Base-by-base conservation (phyloP, 2,113 vertebrate genomes). In the Neolamprologus cancellatus region DNA sequence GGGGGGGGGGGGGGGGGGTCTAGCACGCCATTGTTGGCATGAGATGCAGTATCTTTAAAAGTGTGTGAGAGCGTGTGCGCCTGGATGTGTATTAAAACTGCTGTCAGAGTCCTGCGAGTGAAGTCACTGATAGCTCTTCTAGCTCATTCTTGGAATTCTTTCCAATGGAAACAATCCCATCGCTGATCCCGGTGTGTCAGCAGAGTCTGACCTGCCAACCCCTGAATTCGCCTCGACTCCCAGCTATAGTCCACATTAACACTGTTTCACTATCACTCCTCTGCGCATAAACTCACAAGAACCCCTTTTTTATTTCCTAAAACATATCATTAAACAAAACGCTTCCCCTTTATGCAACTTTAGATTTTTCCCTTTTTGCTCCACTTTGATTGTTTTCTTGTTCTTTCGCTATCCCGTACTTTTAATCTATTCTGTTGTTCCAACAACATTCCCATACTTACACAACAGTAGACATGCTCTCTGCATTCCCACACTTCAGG, bases 121-220 rank as follows among this genome's bases (percentile, higher is more conserved):
- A 94, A 95, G 96, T 94, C 96, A 95, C 94, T 95, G 95, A 96
- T 96, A 96, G 94, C 95, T 94, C 95, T 96, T 96, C 95, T 93
- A 78, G 91, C 91, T 92, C 95, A 96, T 96, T 97, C 96, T 91
- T 93, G 82, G 94, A 94, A 97, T 97, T 96, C 96, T 96, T 96
- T 96, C 96, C 95, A 88, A 50, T 96, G 96, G 96, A 96, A 97
- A 96, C 95, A 96, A 97, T 96, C 92, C 90, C 88, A 91, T 90
- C 81, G 87, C 94, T 96, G 95, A 96, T 95, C 94, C 94, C 91
- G 87, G 95, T 94, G 94, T 95, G 94, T 96, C 95, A 95, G 94
- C 92, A 66, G 84, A 90, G 93, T 93, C 90, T 90, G 94, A 94
- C 94, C 94, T 92, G 87, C 92, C 89, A 88, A 89, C 91, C 93